Conservation (phyloP, 2,113 vertebrate species). For the Corvus cornix region DNA sequence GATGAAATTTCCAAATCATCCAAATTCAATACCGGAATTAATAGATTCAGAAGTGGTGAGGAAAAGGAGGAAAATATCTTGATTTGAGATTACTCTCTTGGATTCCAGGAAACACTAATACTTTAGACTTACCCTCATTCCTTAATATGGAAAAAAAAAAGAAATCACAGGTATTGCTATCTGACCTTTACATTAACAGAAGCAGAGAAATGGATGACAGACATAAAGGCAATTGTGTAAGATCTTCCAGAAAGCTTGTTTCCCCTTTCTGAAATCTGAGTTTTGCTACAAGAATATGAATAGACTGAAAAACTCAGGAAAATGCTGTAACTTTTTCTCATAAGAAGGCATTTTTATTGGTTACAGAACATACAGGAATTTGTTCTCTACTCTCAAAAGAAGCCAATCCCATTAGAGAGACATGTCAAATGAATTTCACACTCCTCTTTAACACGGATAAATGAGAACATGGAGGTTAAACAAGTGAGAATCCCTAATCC, state of each 20-base stretch:
- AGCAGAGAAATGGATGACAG: background rate
- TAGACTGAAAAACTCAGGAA: background rate
- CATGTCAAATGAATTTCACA: conserved; percentile 38
- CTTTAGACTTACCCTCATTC: background rate
- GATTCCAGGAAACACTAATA: background rate
- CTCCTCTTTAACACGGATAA: conserved; percentile 43
- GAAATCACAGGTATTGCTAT: background rate
- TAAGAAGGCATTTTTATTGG: conserved; percentile 33
- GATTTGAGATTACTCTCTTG: background rate
- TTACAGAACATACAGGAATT: conserved; percentile 49
- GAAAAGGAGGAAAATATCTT: background rate
- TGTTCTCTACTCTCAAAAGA: conserved; percentile 11
- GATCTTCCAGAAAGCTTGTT: background rate
- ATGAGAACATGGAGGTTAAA: conserved; percentile 33
- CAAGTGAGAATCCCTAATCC: conserved; percentile 44
- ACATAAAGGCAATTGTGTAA: background rate
- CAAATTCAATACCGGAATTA: background rate
- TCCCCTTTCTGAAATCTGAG: background rate
- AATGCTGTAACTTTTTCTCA: background rate
- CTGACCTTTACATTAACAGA: background rate
- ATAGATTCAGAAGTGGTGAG: background rate
- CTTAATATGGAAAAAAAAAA: background rate
- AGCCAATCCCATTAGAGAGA: background rate
- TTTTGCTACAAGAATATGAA: background rate
- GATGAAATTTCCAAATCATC: background rate